Conservation (phyloP, 2,113 vertebrate genomes). For the Oriolus oriolus region DNA sequence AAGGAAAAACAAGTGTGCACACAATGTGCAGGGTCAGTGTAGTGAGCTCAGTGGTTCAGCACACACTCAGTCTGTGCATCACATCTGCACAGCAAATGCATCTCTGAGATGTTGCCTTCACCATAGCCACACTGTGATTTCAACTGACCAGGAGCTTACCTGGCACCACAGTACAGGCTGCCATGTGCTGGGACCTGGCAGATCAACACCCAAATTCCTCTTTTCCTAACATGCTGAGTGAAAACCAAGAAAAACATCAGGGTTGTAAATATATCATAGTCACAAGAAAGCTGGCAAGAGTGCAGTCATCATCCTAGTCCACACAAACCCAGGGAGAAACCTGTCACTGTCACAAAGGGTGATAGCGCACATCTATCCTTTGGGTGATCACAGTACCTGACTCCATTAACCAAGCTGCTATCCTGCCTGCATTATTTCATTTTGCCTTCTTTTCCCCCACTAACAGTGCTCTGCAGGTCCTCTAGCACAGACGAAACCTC, state of each 20-base stretch:
- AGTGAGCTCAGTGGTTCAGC: neutral
- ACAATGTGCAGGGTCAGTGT: rapidly evolving
- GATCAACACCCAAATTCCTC: neutral
- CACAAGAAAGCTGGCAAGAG: neutral
- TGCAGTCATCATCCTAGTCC: neutral
- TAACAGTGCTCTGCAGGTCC: neutral
- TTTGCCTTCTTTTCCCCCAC: neutral
- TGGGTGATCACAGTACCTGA: neutral
- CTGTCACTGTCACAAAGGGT: neutral
- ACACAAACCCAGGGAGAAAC: neutral
- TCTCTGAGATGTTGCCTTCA: neutral
- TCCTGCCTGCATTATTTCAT: neutral
- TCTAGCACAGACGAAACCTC: neutral
- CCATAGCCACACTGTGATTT: neutral
- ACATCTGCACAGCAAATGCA: neutral
- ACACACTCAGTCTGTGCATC: neutral
- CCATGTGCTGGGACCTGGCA: neutral
- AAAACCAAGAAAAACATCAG: neutral
- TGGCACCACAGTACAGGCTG: neutral
- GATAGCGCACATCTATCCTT: neutral
- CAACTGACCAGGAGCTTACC: neutral
- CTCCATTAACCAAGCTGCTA: neutral
- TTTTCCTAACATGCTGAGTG: neutral
- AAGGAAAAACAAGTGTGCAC: neutral
- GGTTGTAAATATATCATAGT: neutral